A percentile compares a stretch with the other conserved stretches of the same genome.
Evolutionary conservation across 2,888 invertebrate genomes (phyloP).

Genomic region (Rhamnusium bicolor): DNA sequence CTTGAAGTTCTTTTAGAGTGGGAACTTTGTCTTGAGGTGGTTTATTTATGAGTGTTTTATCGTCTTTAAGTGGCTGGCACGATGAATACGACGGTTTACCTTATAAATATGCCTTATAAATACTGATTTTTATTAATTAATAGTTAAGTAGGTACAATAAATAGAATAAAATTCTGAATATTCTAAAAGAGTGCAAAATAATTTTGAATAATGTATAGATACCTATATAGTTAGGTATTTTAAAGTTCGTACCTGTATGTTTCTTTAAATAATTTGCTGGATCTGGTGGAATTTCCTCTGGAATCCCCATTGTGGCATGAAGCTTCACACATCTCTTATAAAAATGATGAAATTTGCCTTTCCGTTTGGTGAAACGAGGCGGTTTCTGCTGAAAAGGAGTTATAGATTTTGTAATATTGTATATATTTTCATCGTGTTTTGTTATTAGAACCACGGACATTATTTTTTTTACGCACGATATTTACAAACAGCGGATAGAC

Average conservation of each 20-base stretch:
- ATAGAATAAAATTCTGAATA: no score
- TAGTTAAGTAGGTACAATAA: no score
- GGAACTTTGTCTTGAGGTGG: slow-evolving; percentile 55
- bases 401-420: slow-evolving; percentile 72
- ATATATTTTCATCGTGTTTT: slow-evolving; percentile 80
- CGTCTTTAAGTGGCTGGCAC: background rate
- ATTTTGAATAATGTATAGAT: no score
- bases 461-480: slow-evolving; percentile 36
- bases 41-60: background rate
- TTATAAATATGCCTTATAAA: background rate
- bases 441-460: slow-evolving; percentile 80
- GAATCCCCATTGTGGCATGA: slow-evolving; percentile 80
- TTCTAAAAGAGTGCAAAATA: no score
- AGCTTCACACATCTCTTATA: slow-evolving; percentile 60
- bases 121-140: no score
- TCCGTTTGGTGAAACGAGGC: slow-evolving; percentile 74
- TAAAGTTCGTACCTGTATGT: slow-evolving; percentile 51
- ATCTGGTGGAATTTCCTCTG: slow-evolving; percentile 75
- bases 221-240: background rate
- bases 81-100: slow-evolving; percentile 52
- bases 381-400: slow-evolving; percentile 64
- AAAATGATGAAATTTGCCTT: slow-evolving; percentile 66
- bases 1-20: slow-evolving; percentile 54
- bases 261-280: slow-evolving; percentile 79
- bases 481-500: background rate